Evolutionary conservation across 1,140 invertebrate species (phyloP).

Genomic region (Scaptodrosophila lebanonensis): DNA sequence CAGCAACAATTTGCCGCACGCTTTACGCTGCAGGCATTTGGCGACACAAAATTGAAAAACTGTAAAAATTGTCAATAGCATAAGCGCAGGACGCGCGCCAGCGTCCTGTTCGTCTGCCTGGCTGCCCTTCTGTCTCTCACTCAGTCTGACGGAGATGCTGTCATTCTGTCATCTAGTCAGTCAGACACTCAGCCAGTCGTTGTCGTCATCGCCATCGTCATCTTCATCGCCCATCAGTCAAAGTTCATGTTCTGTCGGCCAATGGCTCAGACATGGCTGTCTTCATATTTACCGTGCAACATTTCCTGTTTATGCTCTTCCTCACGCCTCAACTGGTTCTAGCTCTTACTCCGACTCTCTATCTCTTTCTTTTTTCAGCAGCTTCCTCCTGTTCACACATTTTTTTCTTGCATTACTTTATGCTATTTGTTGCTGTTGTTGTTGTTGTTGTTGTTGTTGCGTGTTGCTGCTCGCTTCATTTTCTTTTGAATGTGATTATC

Average conservation of each 20-base stretch:
- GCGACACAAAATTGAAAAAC: conserved; percentile 59
- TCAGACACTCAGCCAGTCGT: too few species aligned
- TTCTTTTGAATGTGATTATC: conserved; percentile 73
- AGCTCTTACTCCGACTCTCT: background rate
- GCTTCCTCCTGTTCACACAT: background rate
- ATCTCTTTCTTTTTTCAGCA: background rate
- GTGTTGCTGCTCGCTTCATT: conserved; percentile 69
- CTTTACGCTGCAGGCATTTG: conserved; percentile 7
- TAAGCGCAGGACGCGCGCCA: conserved; percentile 43
- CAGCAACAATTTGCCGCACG: conserved; percentile 73
- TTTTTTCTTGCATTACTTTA: conserved; percentile 37
- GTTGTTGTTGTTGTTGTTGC: too few species aligned
- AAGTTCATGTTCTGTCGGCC: conserved; percentile 21
- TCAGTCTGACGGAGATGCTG: background rate
- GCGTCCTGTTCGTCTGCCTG: conserved; percentile 12
- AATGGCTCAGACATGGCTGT: conserved; percentile 19
- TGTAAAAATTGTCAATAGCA: conserved; percentile 68
- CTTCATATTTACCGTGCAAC: conserved; percentile 43
- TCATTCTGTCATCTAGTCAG: conserved; percentile 9
- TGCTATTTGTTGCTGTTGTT: too few species aligned
- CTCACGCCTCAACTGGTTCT: background rate
- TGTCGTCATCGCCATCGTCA: too few species aligned
- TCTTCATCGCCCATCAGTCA: conserved; percentile 30
- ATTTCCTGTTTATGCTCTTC: conserved; percentile 59
- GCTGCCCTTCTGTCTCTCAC: background rate